Evolutionary conservation across 2,797 vertebrate species (phyloP).

Genomic region (Pipistrellus pipistrellus): DNA sequence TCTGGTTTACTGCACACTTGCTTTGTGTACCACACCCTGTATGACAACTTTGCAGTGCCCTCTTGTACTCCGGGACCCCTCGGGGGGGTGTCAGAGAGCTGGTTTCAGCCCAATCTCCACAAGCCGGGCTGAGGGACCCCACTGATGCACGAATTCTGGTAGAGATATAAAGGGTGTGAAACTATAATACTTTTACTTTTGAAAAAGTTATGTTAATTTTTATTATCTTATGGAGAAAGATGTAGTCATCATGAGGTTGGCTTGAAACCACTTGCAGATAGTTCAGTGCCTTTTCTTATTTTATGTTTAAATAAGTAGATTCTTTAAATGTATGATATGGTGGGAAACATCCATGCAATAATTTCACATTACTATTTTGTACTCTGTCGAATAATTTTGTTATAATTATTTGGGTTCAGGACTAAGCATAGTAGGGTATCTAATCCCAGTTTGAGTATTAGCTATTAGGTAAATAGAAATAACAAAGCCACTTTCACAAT

Average conservation of each 20-base stretch:
- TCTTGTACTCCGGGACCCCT: no score
- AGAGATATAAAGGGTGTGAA: background rate
- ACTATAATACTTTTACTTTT: background rate
- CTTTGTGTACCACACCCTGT: no score
- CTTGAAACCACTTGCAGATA: conserved; percentile 76
- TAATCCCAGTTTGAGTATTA: conserved; percentile 86
- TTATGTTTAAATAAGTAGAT: conserved; percentile 54
- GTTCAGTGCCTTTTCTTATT: conserved; percentile 84
- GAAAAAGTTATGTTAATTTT: background rate
- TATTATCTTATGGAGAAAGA: conserved; percentile 6
- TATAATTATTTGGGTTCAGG: conserved; percentile 69
- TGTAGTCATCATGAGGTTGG: background rate
- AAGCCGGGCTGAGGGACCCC: no score
- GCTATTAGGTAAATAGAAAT: conserved; percentile 82
- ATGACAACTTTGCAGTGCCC: no score
- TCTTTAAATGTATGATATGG: conserved; percentile 83
- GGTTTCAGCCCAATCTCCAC: no score
- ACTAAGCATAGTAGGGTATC: conserved; percentile 87
- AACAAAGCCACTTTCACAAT: conserved; percentile 84
- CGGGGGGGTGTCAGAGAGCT: no score
- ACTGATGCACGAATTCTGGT: no score
- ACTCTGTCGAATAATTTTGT: conserved; percentile 62
- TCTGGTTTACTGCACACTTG: no score
- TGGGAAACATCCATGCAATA: conserved; percentile 77
- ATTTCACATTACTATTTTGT: conserved; percentile 51